These are phyloP conservation scores for Anthophora plumipes DNA, from an alignment of 2,888 invertebrate species.

Conservation along the genomic window DNA sequence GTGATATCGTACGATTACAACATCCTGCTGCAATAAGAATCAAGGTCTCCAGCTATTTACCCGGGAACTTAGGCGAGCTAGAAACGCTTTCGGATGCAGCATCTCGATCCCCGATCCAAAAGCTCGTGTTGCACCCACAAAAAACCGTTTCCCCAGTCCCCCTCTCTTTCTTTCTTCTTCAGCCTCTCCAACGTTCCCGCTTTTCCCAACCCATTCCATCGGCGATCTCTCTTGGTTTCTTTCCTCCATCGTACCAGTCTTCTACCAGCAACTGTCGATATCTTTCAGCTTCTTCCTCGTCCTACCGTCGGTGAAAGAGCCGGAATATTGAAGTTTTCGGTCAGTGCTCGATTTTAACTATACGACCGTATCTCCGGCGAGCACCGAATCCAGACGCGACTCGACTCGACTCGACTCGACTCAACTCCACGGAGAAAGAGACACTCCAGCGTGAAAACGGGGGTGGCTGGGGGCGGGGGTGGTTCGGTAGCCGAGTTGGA, in stretches of 20 bases:
- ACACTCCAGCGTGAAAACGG: constrained; percentile 44
- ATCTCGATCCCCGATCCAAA: constrained; percentile 51
- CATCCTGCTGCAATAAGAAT: constrained; percentile 49
- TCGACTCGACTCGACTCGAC: constrained; percentile 46
- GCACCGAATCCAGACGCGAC: constrained; percentile 57
- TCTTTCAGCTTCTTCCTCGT: constrained; percentile 55
- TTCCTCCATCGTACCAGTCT: constrained; percentile 33
- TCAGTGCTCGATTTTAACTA: constrained; percentile 78
- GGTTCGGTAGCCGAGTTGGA: constrained; percentile 29
- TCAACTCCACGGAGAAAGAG: constrained; percentile 44
- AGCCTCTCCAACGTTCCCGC: neutral
- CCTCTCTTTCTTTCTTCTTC: neutral
- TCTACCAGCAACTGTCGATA: constrained; percentile 64
- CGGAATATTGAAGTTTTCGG: constrained; percentile 80
- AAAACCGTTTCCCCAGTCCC: constrained; percentile 50
- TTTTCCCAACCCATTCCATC: neutral
- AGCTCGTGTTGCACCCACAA: constrained; percentile 48
- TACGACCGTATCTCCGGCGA: constrained; percentile 63
- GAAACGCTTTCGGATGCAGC: constrained; percentile 57
- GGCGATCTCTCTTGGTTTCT: constrained; percentile 32
- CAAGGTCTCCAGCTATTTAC: constrained; percentile 53
- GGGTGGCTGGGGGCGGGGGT: constrained; percentile 2
- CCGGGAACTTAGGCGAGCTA: constrained; percentile 53
- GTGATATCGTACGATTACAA: constrained; percentile 14
- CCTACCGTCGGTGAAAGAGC: constrained; percentile 65